phyloP scores from a whole-genome alignment of 2,113 vertebrate genomes.

The Spheniscus mendiculus region DNA sequence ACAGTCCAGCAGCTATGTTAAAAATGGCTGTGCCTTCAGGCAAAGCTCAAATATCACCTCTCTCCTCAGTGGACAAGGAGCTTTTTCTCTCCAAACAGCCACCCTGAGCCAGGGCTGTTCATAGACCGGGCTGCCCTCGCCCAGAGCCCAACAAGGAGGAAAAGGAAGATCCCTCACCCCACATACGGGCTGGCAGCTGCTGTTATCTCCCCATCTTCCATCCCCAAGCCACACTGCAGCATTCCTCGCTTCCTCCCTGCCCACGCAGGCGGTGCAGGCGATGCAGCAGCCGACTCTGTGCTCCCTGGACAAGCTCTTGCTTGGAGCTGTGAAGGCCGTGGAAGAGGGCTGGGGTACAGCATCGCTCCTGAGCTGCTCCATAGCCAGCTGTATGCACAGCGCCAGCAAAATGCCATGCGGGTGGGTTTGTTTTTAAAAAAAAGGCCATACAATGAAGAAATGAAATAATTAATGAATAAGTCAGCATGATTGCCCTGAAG shows the following conservation, averaged over 20 bases:
- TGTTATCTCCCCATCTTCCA: not conserved
- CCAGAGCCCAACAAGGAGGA: not conserved
- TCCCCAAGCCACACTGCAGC: not conserved
- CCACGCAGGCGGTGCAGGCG: accelerated
- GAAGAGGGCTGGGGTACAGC: not conserved
- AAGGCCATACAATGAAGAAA: not conserved
- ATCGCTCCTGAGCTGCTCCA: accelerated
- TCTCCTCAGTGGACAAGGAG: not conserved
- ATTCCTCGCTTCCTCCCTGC: not conserved
- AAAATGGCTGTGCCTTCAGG: not conserved
- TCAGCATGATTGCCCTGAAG: not conserved
- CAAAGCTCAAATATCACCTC: not conserved
- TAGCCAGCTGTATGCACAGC: not conserved
- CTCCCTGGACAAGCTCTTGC: not conserved
- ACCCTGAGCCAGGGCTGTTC: not conserved
- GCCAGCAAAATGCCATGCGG: accelerated
- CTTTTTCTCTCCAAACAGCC: not conserved
- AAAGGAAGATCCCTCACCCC: not conserved
- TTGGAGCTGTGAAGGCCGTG: not conserved
- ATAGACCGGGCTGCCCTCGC: not conserved
- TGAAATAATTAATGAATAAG: not conserved
- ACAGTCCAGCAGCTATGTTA: not conserved
- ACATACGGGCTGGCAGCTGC: accelerated
- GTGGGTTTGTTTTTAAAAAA: not conserved
- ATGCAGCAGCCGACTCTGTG: not conserved